Base-by-base conservation (phyloP, 2,113 vertebrate genomes). In the Diadophis punctatus region DNA sequence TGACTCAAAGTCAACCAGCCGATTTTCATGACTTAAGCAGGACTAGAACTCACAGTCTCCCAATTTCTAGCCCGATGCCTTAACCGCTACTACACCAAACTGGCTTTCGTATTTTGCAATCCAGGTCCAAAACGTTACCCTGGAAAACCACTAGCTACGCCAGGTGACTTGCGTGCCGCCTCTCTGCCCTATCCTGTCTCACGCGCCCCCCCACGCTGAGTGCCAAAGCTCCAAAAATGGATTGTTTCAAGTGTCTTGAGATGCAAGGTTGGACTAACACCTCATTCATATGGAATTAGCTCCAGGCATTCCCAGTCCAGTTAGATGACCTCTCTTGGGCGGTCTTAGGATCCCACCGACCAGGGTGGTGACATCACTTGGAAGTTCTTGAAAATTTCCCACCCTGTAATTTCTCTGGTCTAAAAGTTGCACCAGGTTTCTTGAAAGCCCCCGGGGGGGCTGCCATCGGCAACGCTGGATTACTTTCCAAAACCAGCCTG, bases 391-490 rank as follows among this genome's bases (percentile, higher is more conserved):
- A 51, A 55, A 92, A 88, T 7, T 7, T n/a, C 30, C 91, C 49
- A 46, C 22, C 68, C 55, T 16, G 18, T 6, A 6, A 14, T 27
- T 87, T 27, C 2, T 87, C 46, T 52, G 16, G 7, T n/a, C 14
- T 88, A 46, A 88, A 88, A 48, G 12, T 14, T 14, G 10, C 58
- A 2, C 43, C n/a, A 12, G 8, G 12, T 51, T 12, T 23, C 34
- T 86, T 25, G 51, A 25, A 84, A 43, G n/a, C 11, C 5, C 58
- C 25, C 20, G 20, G 8, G 10, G n/a, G 30, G 16, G 1, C 18
- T 10, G 3, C 43, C 30, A 20, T 49, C 8, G 1, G 6, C 39
- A 43, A 16, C 3, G 0, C 5, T 25, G 20, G 4, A 49, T 11
- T 1, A 7, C 14, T 39, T 58, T 58, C 20, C 52, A 34, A 11